Evolutionary conservation across 2,113 vertebrate genomes (phyloP), one percentile per base, ranked within the genome.

Genomic region (Arothron firmamentum): DNA sequence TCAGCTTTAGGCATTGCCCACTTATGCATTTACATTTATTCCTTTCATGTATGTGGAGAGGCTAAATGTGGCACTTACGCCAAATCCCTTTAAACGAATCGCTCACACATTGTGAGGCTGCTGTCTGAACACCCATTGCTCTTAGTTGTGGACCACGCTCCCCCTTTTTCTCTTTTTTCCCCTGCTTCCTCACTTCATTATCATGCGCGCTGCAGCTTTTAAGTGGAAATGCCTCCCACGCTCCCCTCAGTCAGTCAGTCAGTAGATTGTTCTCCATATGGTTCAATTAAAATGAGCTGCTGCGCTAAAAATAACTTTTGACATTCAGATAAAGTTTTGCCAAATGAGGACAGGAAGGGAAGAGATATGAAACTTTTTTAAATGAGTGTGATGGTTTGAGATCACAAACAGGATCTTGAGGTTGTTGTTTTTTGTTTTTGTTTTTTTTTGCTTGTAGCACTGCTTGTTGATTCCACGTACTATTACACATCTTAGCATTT

Each of bases 51-150:
- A 59, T 77, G 59, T 61, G 64, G 79, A 82, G 59, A 65, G 55
- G 62, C 76, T 81, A 84, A 75, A 85, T 83, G 41, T 75, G 77
- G 63, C 51, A 38, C 74, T 45, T 58, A 57, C 52, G 70, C 67
- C 72, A 77, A 86, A 86, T 86, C 84, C 71, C 53, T 72, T 85
- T 80, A 85, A 83, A 79, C 62, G 66, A 82, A 82, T 85, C 83
- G 59, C 71, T 83, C 72, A 52, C 52, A 65, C 78, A 82, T 85
- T 85, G 76, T 80, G 72, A 56, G 52, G 65, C 65, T 51, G 67
- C 70, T 67, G 70, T 77, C 77, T 57, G 62, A 72, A 76, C 70
- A 69, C 62, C 69, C 74, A 18, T 70, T 47, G 71, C 81, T 84
- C 50, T 62, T 21, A 62, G 79, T 52, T 8, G 12, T 31, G 15